phyloP scores from a whole-genome alignment of 2,113 vertebrate genomes.

The Bubo bubo region DNA sequence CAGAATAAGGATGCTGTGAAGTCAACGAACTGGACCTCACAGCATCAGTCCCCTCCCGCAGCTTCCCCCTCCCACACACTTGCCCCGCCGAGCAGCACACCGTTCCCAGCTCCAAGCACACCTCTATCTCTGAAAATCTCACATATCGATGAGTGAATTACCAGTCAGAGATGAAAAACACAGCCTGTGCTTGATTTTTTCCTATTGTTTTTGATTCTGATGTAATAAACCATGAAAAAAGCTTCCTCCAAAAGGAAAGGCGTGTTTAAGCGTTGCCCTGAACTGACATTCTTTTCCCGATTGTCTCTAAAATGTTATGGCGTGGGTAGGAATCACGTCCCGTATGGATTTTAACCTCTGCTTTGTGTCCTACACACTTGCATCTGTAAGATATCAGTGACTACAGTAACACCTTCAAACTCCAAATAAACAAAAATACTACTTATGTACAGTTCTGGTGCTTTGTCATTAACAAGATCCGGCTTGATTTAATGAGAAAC shows the following conservation, averaged over 20 bases:
- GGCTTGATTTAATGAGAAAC: not conserved
- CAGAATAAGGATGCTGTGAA: not conserved
- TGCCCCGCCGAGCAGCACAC: accelerated
- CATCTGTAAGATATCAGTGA: not conserved
- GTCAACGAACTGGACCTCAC: not conserved
- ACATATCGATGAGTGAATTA: accelerated
- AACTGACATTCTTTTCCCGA: not conserved
- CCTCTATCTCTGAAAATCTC: not conserved
- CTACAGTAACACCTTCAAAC: not conserved
- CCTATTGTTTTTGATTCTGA: not conserved
- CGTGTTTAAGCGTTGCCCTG: not conserved
- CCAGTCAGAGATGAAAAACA: not conserved
- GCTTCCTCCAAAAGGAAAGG: not conserved
- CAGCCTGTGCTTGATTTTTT: not conserved
- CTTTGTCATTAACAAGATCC: not conserved
- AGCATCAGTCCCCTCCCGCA: accelerated
- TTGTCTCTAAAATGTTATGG: not conserved
- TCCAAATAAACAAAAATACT: not conserved
- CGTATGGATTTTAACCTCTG: not conserved
- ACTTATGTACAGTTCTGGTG: not conserved
- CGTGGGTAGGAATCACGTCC: not conserved
- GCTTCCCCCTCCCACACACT: accelerated
- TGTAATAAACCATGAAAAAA: not conserved
- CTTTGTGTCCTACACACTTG: not conserved
- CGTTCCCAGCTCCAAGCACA: not conserved